Conservation (phyloP, 2,113 vertebrate species). For the Monopterus albus region DNA sequence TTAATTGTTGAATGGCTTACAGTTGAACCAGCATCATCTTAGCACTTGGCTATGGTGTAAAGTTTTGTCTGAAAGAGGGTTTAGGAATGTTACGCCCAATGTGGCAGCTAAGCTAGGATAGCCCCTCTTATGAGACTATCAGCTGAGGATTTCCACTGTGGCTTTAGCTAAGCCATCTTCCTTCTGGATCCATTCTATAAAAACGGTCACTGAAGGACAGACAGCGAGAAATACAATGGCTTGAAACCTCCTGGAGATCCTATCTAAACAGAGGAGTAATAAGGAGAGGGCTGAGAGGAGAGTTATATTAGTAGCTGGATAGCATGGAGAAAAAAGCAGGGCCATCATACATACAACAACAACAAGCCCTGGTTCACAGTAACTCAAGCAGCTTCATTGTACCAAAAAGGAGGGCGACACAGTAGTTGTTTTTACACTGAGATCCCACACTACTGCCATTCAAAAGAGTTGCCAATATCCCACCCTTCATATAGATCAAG, state of each 20-base stretch:
- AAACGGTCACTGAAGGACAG: slow-evolving; percentile 48
- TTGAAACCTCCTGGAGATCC: slow-evolving; percentile 56
- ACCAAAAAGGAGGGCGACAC: no score
- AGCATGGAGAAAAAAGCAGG: slow-evolving; percentile 40
- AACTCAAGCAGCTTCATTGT: no score
- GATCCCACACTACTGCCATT: no score
- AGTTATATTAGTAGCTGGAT: slow-evolving; percentile 54
- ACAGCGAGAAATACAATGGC: slow-evolving; percentile 49
- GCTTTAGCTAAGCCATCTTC: slow-evolving; percentile 59
- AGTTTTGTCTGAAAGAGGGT: slow-evolving; percentile 12
- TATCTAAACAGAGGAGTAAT: slow-evolving; percentile 66
- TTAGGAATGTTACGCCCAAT: slow-evolving; percentile 18
- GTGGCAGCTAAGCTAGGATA: slow-evolving; percentile 36
- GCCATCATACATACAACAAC: slow-evolving; percentile 66
- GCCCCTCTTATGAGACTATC: slow-evolving; percentile 47
- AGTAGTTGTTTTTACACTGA: no score
- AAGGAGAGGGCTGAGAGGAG: slow-evolving; percentile 45
- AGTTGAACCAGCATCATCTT: slow-evolving; percentile 41
- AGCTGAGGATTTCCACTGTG: slow-evolving; percentile 59
- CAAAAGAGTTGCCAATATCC: no score
- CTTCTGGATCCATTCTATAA: slow-evolving; percentile 50
- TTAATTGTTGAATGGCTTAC: slow-evolving; percentile 51
- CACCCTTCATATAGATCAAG: no score
- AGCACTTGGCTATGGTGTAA: neutral
- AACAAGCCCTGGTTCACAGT: no score